These are phyloP conservation scores for Periphyllus acericola DNA, from an alignment of 2,888 invertebrate genomes.

Conservation along the genomic window DNA sequence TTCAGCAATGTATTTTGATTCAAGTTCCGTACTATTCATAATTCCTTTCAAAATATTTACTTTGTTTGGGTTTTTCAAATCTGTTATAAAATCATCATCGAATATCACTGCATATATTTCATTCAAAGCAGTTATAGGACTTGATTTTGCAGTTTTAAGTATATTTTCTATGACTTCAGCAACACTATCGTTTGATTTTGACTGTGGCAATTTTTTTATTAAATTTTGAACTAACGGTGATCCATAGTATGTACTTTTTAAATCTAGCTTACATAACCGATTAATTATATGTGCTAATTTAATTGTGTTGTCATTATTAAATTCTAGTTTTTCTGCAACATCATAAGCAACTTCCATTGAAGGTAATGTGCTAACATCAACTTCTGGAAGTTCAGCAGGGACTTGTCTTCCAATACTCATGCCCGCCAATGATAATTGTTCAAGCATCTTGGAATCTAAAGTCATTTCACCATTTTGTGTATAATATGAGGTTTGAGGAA, in stretches of 20 bases:
- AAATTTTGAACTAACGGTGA: conserved; percentile 53
- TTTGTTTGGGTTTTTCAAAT: conserved; percentile 67
- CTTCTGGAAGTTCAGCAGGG: conserved; percentile 73
- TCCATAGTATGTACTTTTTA: conserved; percentile 46
- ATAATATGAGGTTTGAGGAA: conserved; percentile 66
- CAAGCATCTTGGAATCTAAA: conserved; percentile 75
- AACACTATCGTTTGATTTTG: conserved; percentile 49
- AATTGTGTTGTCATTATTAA: conserved; percentile 64
- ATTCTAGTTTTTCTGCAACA: conserved; percentile 45
- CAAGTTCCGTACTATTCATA: conserved; percentile 66
- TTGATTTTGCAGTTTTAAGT: conserved; percentile 12
- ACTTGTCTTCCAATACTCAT: conserved; percentile 76
- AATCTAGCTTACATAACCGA: conserved; percentile 52
- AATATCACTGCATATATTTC: conserved; percentile 51
- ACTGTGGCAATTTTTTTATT: conserved; percentile 41
- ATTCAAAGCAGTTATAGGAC: conserved; percentile 47
- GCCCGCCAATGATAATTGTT: conserved; percentile 76
- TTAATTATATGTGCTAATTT: conserved; percentile 68
- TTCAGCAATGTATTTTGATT: conserved; percentile 55
- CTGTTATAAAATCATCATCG: conserved; percentile 43
- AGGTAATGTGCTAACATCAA: conserved; percentile 70
- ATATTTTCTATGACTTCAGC: conserved; percentile 37
- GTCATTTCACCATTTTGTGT: conserved; percentile 71
- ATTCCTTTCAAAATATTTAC: conserved; percentile 69
- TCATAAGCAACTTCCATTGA: conserved; percentile 65